Base-by-base conservation (phyloP, 2,113 vertebrate genomes). In the Ochotona curzoniae region DNA sequence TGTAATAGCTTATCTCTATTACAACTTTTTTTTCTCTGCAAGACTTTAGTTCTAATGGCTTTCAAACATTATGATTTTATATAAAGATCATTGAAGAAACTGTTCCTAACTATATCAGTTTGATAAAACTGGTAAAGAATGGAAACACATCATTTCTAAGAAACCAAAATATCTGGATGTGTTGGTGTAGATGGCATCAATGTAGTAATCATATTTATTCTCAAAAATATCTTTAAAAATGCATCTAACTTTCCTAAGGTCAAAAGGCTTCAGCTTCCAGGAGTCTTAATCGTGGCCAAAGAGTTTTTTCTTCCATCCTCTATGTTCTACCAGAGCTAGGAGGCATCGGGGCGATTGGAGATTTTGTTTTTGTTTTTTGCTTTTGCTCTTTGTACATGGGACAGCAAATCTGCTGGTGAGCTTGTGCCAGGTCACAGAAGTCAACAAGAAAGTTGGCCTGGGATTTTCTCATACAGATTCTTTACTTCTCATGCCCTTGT, bases 221-320 rank as follows among this genome's bases (percentile, higher is more conserved):
- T 93, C 44, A 60, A 88, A 67, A 69, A 14, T 32, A 15, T 21
- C 83, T 74, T 90, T 90, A 71, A 92, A 63, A 8, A 26, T 26
- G 15, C 71, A 71, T 90, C 57, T 91, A 21, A 69, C 18, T 64
- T 26, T 54, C 10, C 30, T 74, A 64, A 92, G 76, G 92, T 93
- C 49, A 93, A 94, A 94, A 88, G 71, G 9, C 83, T 91, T 93
- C n/a, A 80, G 21, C 54, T 83, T 89, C 63, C 35, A 85, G 32
- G 69, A 74, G 35, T 69, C 63, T 47, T 28, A 74, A 35, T 92
- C 90, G 76, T 64, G 83, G 38, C 64, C 69, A 93, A 90, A 47
- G 13, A 87, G 30, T 44, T 69, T 83, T 60, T 61, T 26, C 75
- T 54, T 9, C 38, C 63, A 57, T 10, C 13, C 2, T 32, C 20